Percentiles rank a stretch among this genome's conserved stretches.
Conservation (phyloP, 2,113 vertebrate species). For the Mormoops blainvillei region DNA sequence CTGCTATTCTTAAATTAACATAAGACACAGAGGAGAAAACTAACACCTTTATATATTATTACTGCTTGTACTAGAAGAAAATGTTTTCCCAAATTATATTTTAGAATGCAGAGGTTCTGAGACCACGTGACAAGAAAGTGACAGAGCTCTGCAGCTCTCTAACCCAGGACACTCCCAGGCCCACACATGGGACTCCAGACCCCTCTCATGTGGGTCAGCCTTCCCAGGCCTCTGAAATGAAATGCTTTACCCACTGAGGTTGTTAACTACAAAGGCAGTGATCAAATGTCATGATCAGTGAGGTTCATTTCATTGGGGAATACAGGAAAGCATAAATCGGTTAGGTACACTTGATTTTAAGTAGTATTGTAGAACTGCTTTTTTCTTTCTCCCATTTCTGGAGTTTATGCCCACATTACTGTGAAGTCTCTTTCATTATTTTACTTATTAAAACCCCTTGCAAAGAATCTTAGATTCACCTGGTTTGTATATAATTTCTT, state of each 20-base stretch:
- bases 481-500: neutral
- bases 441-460: neutral
- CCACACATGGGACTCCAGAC: neutral
- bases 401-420: neutral
- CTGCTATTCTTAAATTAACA: neutral
- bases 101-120: neutral
- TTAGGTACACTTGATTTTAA: neutral
- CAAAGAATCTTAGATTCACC: neutral
- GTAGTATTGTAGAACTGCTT: neutral
- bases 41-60: too few species aligned
- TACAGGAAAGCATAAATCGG: neutral
- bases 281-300: neutral
- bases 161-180: accelerated
- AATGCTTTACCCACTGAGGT: neutral
- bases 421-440: neutral
- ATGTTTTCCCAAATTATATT: neutral
- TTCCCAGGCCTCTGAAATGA: neutral
- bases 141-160: neutral
- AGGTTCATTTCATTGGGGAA: neutral
- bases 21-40: neutral
- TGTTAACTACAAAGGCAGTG: neutral
- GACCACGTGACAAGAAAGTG: neutral
- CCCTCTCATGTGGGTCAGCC: neutral
- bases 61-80: neutral
- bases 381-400: neutral